Conservation (phyloP, 2,888 invertebrate genomes). For the Drosophila paranaensis region DNA sequence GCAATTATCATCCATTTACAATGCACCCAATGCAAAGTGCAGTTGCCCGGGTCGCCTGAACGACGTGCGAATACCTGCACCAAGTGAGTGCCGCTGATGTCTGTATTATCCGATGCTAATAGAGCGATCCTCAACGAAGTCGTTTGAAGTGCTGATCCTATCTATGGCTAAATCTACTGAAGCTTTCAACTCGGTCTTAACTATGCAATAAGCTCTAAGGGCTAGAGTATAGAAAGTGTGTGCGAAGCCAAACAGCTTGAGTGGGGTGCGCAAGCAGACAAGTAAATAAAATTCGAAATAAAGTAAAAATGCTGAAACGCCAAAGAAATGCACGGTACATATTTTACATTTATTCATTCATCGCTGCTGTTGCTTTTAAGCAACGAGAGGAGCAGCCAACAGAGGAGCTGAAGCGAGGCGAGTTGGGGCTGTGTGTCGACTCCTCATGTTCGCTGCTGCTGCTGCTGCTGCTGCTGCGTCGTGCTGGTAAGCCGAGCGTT, state of each 20-base stretch:
- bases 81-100: neutral
- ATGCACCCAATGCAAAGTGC: constrained; percentile 69
- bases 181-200: constrained; percentile 3
- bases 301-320: constrained; percentile 73
- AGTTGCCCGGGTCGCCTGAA: constrained; percentile 16
- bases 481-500: constrained; percentile 78
- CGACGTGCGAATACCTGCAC: constrained; percentile 40
- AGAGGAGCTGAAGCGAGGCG: neutral
- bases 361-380: constrained; percentile 48
- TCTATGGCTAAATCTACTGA: constrained; percentile 22
- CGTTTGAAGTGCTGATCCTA: constrained; percentile 12
- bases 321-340: constrained; percentile 79
- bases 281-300: constrained; percentile 71
- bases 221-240: constrained; percentile 26
- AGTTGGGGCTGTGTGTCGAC: neutral
- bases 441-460: constrained; percentile 18
- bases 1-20: constrained; percentile 79
- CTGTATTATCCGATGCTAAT: neutral
- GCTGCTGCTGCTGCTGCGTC: constrained; percentile 40
- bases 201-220: neutral
- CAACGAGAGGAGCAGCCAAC: constrained; percentile 34
- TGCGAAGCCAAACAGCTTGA: constrained; percentile 30
- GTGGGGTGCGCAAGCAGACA: constrained; percentile 48
- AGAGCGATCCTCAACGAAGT: neutral
- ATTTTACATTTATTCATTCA: constrained; percentile 79